Evolutionary conservation across 2,888 invertebrate species (phyloP).

Genomic region (Eucera pruinosa): DNA sequence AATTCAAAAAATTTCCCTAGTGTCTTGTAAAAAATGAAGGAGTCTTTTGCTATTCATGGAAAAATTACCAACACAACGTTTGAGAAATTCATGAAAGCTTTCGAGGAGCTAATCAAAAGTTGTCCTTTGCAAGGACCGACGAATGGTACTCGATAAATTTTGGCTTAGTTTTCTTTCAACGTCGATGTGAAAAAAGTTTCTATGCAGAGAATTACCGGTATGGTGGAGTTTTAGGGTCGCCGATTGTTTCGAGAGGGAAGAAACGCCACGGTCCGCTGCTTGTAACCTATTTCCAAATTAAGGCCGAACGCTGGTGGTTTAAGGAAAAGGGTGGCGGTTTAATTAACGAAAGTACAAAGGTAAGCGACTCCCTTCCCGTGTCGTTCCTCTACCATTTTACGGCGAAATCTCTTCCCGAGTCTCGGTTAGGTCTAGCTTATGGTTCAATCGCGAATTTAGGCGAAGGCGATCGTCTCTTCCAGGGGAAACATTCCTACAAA

Average conservation of each 20-base stretch:
- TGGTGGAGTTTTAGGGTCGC: constrained; percentile 25
- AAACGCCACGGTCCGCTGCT: constrained; percentile 15
- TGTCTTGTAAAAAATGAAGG: no score
- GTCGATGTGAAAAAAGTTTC: constrained; percentile 3
- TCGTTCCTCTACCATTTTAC: background rate
- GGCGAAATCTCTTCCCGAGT: constrained; percentile 20
- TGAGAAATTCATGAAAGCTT: background rate
- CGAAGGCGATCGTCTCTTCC: no score
- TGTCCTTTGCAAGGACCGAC: background rate
- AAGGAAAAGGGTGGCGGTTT: constrained; percentile 5
- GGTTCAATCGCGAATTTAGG: no score
- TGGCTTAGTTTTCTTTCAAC: background rate
- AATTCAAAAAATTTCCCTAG: no score
- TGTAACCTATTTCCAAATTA: constrained; percentile 50
- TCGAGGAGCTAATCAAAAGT: background rate
- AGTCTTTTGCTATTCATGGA: background rate
- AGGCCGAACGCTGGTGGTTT: constrained; percentile 2
- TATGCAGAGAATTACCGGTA: constrained; percentile 1
- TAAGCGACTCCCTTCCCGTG: constrained; percentile 6
- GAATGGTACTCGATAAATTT: background rate
- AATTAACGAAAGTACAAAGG: constrained; percentile 38
- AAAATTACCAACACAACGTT: background rate
- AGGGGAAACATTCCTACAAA: no score
- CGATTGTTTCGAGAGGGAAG: constrained; percentile 4
- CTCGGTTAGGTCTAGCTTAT: constrained; percentile 17